These are phyloP conservation scores for Dione vanillae DNA, from an alignment of 2,888 invertebrate species.

Conservation along the genomic window DNA sequence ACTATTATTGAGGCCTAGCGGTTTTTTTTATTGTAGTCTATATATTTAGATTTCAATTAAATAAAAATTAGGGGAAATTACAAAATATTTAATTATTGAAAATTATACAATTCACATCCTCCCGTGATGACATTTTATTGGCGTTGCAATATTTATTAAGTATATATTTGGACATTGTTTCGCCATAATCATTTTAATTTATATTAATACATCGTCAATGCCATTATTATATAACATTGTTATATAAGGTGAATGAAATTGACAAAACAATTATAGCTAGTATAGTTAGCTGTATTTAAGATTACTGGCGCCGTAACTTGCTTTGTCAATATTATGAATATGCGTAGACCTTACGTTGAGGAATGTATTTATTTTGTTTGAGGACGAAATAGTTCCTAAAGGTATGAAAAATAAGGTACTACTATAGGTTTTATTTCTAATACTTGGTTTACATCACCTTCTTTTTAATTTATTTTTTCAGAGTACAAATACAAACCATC, in stretches of 20 bases:
- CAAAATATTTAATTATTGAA: too few species aligned
- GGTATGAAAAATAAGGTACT: too few species aligned
- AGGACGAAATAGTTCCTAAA: neutral
- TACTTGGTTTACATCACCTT: too few species aligned
- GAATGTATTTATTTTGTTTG: neutral
- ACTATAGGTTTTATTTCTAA: too few species aligned
- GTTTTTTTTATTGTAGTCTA: neutral
- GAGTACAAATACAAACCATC: too few species aligned
- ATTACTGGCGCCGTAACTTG: constrained; percentile 23
- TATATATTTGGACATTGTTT: neutral
- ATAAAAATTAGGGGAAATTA: too few species aligned
- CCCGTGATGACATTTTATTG: neutral
- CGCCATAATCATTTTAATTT: neutral
- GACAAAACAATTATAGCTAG: constrained; percentile 15
- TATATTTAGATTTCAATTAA: too few species aligned
- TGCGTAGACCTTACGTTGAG: neutral
- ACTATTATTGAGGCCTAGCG: constrained; percentile 8
- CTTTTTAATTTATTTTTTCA: too few species aligned
- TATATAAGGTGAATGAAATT: constrained; percentile 18
- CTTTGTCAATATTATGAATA: constrained; percentile 29
- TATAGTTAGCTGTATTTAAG: constrained; percentile 14
- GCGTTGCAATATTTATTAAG: neutral
- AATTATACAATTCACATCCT: too few species aligned
- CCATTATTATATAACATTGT: constrained; percentile 23
- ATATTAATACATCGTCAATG: neutral